Evolutionary conservation across 2,113 vertebrate genomes (phyloP).

Genomic region (Antigone vipio): DNA sequence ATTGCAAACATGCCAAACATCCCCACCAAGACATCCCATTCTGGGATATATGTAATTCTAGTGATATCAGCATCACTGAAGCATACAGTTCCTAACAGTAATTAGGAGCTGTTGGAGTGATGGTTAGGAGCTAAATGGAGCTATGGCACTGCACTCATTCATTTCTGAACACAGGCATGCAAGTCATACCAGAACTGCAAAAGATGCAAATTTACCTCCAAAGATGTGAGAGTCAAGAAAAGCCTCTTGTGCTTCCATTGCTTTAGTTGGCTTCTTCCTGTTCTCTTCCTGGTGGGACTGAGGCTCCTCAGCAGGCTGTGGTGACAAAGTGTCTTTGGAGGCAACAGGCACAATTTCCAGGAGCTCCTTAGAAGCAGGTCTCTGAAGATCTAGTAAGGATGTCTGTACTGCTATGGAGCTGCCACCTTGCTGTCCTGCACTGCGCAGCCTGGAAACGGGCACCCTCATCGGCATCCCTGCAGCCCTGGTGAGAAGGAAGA

Average conservation of each 20-base stretch:
- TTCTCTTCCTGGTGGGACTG: neutral
- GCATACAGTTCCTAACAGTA: neutral
- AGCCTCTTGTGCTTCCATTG: neutral
- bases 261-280: neutral
- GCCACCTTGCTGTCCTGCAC: neutral
- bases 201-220: slow-evolving; percentile 37
- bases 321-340: neutral
- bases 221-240: neutral
- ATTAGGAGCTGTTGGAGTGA: neutral
- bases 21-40: neutral
- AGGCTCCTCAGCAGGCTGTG: neutral
- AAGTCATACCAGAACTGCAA: neutral
- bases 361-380: neutral
- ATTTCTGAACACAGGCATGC: neutral
- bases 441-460: neutral
- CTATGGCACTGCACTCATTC: neutral
- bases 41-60: neutral
- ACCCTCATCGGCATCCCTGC: slow-evolving; percentile 45
- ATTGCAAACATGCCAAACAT: neutral
- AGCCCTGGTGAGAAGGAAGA: slow-evolving; percentile 5
- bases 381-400: neutral
- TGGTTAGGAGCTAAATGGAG: neutral
- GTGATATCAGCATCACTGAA: neutral
- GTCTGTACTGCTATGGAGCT: neutral
- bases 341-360: neutral